Evolutionary conservation across 2,888 invertebrate species (phyloP), one percentile per base, ranked within the genome.

Genomic region (Allophyes oxyacanthae): DNA sequence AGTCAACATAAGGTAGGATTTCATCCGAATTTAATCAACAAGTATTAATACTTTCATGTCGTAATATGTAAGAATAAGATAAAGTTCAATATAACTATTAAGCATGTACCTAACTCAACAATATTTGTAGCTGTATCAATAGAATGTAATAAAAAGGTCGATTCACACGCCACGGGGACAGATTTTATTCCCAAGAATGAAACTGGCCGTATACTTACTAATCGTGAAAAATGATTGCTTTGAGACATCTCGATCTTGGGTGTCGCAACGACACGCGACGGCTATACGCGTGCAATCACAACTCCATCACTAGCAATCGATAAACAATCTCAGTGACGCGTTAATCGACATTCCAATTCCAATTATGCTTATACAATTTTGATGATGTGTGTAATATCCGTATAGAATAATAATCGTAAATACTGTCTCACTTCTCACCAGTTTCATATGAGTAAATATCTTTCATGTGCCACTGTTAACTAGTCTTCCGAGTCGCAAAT

Each of bases 11-110:
- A 40, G 48, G 41, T 55, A 34, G 43, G 48, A 45, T 57, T 63
- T 43, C 45, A 63, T 50, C 53, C 72, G 75, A 72, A 72, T 75
- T 75, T 44, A 75, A 43, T 34, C 37, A 49, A 56, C 34, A 32
- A 36, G 9, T 42, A 40, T 60, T 51, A 60, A 38, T 53, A 46
- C 55, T 40, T 46, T 50, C 26, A 42, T 49, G 40, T 61, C 36
- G 52, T 67, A 20, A 28, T 8, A 28, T 28, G 8, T 37, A 40
- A 36, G 33, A 36, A 46, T n/a, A n/a, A n/a, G n/a, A n/a, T n/a
- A n/a, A n/a, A n/a, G n/a, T n/a, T n/a, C n/a, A n/a, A n/a, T n/a
- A n/a, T 34, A 53, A 32, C 20, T 63, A 40, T 48, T n/a, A 33
- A 36, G 25, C 20, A 20, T 20, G 4, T 20, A n/a, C n/a, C n/a